These are phyloP conservation scores for Yoshiicerus persimilis DNA, from an alignment of 1,140 invertebrate species.

Conservation along the genomic window DNA sequence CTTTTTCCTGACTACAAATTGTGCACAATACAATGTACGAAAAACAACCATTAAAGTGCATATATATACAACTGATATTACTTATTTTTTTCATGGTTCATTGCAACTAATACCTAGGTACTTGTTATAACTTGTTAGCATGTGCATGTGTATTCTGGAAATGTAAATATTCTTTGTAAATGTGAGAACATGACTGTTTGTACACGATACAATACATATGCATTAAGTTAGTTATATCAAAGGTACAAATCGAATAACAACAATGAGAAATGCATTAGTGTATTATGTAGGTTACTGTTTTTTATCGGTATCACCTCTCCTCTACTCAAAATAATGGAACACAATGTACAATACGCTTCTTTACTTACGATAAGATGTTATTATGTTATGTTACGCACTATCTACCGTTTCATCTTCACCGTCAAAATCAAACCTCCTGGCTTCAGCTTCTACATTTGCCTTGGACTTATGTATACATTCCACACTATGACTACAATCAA, in stretches of 20 bases:
- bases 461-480: background rate
- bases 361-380: background rate
- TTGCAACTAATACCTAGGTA: too few species aligned
- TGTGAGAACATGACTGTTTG: too few species aligned
- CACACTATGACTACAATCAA: background rate
- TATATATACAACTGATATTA: background rate
- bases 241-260: too few species aligned
- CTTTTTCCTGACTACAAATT: background rate
- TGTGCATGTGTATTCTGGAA: too few species aligned
- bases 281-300: background rate
- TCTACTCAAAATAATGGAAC: background rate
- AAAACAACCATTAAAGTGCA: background rate
- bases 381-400: background rate
- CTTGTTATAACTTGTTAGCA: too few species aligned
- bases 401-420: background rate
- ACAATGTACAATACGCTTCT: background rate
- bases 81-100: too few species aligned
- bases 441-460: background rate
- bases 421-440: constrained; percentile 15
- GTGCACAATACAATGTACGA: background rate
- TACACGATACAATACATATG: too few species aligned
- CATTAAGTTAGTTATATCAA: too few species aligned
- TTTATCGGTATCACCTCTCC: background rate
- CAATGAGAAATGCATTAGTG: background rate
- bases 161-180: too few species aligned